Conservation (phyloP, 2,113 vertebrate species). For the Malaclemys terrapin region DNA sequence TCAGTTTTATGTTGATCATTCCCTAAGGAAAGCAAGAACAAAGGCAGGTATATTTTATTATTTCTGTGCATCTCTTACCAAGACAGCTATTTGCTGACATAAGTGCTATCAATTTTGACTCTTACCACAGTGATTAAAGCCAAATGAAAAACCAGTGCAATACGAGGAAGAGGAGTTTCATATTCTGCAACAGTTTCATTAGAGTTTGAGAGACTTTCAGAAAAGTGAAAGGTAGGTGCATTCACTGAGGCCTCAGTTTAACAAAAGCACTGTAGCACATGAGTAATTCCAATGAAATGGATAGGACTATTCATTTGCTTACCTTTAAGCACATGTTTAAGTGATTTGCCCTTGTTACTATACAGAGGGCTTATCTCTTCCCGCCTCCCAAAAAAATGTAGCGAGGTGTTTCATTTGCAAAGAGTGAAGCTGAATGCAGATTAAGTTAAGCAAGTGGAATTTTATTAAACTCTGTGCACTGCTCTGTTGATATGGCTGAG, state of each 20-base stretch:
- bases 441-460: not conserved
- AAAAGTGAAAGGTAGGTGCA: not conserved
- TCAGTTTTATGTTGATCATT: conserved; percentile 7
- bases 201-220: not conserved
- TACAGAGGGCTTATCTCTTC: not conserved
- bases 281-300: conserved; percentile 21
- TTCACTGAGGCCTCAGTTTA: not conserved
- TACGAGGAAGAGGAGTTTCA: not conserved
- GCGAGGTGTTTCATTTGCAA: not conserved
- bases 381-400: not conserved
- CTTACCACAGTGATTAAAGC: not conserved
- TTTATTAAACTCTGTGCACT: not conserved
- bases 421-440: not conserved
- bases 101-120: conserved; percentile 18
- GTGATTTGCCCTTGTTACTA: not conserved
- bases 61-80: not conserved
- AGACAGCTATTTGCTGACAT: not conserved
- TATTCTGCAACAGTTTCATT: conserved; percentile 26
- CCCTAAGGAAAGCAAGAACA: not conserved
- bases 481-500: not conserved
- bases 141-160: not conserved
- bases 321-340: not conserved
- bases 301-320: not conserved
- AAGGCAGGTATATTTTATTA: not conserved
- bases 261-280: not conserved